Evolutionary conservation across 2,113 vertebrate genomes (phyloP).

Genomic region (Xenus cinereus): DNA sequence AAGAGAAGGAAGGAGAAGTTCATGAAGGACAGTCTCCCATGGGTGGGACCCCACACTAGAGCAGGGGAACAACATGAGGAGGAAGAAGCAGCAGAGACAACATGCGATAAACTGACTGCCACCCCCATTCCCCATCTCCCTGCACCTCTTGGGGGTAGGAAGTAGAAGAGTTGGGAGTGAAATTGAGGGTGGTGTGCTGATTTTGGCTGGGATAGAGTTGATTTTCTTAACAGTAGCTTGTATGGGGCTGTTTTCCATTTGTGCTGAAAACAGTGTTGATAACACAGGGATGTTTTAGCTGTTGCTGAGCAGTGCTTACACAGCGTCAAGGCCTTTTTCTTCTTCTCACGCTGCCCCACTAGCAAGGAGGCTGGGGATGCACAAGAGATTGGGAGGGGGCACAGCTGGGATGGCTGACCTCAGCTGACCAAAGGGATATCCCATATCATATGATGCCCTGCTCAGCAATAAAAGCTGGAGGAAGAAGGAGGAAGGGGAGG

Average conservation of each 20-base stretch:
- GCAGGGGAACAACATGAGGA: background rate
- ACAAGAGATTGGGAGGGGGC: background rate
- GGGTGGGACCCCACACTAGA: background rate
- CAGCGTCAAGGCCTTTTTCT: background rate
- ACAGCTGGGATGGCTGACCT: background rate
- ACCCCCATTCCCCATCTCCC: background rate
- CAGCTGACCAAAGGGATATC: background rate
- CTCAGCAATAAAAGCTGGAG: background rate
- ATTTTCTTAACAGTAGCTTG: background rate
- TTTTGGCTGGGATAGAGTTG: background rate
- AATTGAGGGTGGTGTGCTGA: background rate
- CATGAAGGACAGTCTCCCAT: background rate
- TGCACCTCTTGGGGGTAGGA: accelerated
- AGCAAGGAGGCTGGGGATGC: background rate
- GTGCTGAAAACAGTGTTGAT: accelerated
- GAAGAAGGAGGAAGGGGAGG: background rate
- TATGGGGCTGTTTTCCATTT: background rate
- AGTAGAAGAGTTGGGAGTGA: background rate
- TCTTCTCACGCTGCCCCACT: accelerated
- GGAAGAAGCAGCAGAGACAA: background rate
- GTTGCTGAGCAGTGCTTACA: background rate
- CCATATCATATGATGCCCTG: accelerated
- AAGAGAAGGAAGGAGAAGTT: background rate
- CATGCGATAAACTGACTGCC: background rate
- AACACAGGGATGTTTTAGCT: background rate